These are phyloP conservation scores for Channa striata DNA, from an alignment of 2,797 vertebrate species.

Conservation along the genomic window DNA sequence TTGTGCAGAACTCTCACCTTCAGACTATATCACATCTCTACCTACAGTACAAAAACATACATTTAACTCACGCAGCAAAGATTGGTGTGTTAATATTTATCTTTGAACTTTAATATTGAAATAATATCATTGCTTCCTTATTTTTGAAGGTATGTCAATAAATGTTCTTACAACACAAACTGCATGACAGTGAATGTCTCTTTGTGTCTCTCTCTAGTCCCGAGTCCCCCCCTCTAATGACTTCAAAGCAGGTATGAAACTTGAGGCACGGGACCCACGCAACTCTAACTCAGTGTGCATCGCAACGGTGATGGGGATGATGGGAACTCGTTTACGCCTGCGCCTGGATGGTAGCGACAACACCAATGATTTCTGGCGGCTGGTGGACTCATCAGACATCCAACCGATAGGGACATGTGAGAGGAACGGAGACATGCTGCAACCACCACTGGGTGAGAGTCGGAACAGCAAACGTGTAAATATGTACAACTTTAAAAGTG, in stretches of 20 bases:
- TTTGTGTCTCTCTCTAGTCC: conserved; percentile 83
- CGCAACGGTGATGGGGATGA: conserved; percentile 94
- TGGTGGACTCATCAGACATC: conserved; percentile 94
- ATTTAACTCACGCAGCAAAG: not conserved
- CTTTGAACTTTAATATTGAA: not conserved
- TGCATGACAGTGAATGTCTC: not conserved
- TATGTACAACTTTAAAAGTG: not conserved
- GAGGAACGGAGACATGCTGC: conserved; percentile 95
- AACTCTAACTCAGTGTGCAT: conserved; percentile 94
- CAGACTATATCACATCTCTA: not conserved
- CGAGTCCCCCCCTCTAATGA: conserved; percentile 91
- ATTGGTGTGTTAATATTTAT: not conserved
- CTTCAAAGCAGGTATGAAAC: conserved; percentile 97
- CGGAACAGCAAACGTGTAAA: not conserved
- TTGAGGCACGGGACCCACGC: conserved; percentile 95
- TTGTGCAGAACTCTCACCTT: too few species aligned
- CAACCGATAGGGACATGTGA: conserved; percentile 96
- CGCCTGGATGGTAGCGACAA: conserved; percentile 96
- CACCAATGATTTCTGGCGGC: conserved; percentile 97
- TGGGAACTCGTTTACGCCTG: conserved; percentile 91
- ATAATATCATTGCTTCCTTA: not conserved
- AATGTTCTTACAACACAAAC: not conserved
- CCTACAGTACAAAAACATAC: not conserved
- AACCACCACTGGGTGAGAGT: conserved; percentile 92
- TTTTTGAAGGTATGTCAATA: not conserved